These are phyloP conservation scores for Drosophila suzukii DNA, from an alignment of 1,140 invertebrate genomes.

Conservation along the genomic window DNA sequence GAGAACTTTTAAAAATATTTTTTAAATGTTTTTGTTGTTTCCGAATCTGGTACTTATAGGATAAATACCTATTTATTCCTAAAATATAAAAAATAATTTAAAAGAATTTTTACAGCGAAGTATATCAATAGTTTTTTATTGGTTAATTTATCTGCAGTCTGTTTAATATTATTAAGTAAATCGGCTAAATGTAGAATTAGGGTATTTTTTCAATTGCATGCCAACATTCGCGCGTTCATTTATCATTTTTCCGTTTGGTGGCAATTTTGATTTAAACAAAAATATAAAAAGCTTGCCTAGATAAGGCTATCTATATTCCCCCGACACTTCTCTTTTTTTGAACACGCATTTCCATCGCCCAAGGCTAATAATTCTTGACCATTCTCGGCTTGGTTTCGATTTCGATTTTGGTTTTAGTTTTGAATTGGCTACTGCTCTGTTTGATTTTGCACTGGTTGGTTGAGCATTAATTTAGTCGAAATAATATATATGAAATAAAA, in stretches of 20 bases:
- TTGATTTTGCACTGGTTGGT: constrained; percentile 27
- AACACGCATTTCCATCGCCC: constrained; percentile 5
- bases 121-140: background rate
- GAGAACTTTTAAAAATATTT: no score
- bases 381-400: constrained; percentile 22
- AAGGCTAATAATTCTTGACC: constrained; percentile 37
- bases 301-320: constrained; percentile 23
- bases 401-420: constrained; percentile 30
- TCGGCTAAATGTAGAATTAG: background rate
- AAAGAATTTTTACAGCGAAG: no score
- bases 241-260: constrained; percentile 11
- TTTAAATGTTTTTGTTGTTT: no score
- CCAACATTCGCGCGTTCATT: background rate
- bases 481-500: constrained; percentile 74
- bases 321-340: background rate
- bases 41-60: no score
- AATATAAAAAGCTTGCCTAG: constrained; percentile 8
- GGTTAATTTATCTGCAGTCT: background rate
- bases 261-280: constrained; percentile 31
- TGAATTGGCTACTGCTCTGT: constrained; percentile 8
- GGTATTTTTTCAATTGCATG: constrained; percentile 1
- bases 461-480: constrained; percentile 69
- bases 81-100: no score
- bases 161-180: background rate
- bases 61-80: no score